Evolutionary conservation across 2,888 invertebrate genomes (phyloP).

Genomic region (Mimachlamys varia): DNA sequence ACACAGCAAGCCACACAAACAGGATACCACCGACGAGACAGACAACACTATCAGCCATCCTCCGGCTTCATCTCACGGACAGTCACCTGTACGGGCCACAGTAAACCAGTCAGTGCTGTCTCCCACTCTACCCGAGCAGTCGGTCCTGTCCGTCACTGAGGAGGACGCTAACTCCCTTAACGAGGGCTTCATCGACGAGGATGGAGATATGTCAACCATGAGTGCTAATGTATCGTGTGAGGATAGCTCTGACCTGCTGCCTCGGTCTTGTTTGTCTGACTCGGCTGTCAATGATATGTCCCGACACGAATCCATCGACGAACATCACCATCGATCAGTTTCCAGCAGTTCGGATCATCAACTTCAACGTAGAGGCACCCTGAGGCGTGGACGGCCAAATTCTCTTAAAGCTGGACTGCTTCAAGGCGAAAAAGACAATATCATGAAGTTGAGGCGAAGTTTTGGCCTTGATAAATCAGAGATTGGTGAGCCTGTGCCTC

Average conservation of each 20-base stretch:
- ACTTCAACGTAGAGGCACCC: constrained; percentile 38
- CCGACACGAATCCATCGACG: constrained; percentile 41
- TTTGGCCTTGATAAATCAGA: constrained; percentile 69
- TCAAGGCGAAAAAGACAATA: constrained; percentile 63
- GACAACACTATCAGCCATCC: constrained; percentile 40
- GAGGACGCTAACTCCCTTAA: constrained; percentile 65
- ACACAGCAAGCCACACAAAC: constrained; percentile 7
- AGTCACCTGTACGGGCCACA: constrained; percentile 58
- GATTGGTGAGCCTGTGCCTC: constrained; percentile 63
- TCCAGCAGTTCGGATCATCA: constrained; percentile 48
- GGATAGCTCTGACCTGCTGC: constrained; percentile 18
- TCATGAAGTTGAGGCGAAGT: constrained; percentile 66
- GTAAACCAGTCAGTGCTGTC: constrained; percentile 57
- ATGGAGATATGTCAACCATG: constrained; percentile 58
- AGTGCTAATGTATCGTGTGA: constrained; percentile 42
- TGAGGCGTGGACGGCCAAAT: constrained; percentile 74
- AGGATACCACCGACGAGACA: constrained; percentile 39
- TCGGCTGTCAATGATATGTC: constrained; percentile 45
- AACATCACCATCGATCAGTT: constrained; percentile 50
- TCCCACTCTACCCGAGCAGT: constrained; percentile 38
- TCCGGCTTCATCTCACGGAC: constrained; percentile 28
- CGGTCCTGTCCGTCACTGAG: constrained; percentile 45
- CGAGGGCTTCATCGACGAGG: constrained; percentile 68
- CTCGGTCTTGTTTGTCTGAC: constrained; percentile 48
- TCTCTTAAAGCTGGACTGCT: constrained; percentile 71